Evolutionary conservation across 1,140 invertebrate genomes (phyloP).

Genomic region (Hyposmocoma kahamanoa): DNA sequence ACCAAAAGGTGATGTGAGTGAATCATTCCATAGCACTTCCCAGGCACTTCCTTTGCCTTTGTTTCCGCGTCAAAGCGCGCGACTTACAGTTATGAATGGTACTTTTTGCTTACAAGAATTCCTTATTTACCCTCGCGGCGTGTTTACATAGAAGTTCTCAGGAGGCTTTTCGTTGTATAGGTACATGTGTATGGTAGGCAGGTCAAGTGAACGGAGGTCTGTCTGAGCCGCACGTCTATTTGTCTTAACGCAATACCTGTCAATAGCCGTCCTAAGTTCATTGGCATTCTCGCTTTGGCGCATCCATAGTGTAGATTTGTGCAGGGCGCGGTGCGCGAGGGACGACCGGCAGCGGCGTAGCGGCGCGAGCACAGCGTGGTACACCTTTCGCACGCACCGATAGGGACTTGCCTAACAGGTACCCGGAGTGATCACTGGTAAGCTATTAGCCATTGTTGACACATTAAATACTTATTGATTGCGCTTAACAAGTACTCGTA

Average conservation of each 20-base stretch:
- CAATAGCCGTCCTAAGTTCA: conserved; percentile 68
- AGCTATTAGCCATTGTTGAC: conserved; percentile 63
- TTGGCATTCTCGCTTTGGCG: conserved; percentile 66
- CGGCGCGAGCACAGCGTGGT: neutral
- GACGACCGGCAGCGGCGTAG: conserved; percentile 16
- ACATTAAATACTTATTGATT: conserved; percentile 61
- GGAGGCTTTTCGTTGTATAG: conserved; percentile 53
- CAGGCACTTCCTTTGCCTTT: neutral
- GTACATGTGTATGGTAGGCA: conserved; percentile 36
- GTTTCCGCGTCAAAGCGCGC: neutral
- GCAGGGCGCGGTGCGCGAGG: conserved; percentile 49
- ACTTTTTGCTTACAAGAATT: conserved; percentile 35
- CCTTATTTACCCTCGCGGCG: conserved; percentile 54
- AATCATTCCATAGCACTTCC: neutral
- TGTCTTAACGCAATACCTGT: conserved; percentile 71
- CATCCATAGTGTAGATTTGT: conserved; percentile 62
- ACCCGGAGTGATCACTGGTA: conserved; percentile 56
- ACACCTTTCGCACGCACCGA: too few species aligned
- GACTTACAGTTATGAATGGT: conserved; percentile 6
- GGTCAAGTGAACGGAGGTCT: conserved; percentile 62
- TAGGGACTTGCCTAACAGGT: conserved; percentile 48
- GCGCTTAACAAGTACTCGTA: neutral
- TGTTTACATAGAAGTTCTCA: conserved; percentile 63
- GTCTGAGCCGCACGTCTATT: conserved; percentile 64
- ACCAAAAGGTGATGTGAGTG: neutral